Evolutionary conservation across 2,113 vertebrate genomes (phyloP), one percentile per base, ranked within the genome.

Genomic region (Dolichallabes microphthalmus): DNA sequence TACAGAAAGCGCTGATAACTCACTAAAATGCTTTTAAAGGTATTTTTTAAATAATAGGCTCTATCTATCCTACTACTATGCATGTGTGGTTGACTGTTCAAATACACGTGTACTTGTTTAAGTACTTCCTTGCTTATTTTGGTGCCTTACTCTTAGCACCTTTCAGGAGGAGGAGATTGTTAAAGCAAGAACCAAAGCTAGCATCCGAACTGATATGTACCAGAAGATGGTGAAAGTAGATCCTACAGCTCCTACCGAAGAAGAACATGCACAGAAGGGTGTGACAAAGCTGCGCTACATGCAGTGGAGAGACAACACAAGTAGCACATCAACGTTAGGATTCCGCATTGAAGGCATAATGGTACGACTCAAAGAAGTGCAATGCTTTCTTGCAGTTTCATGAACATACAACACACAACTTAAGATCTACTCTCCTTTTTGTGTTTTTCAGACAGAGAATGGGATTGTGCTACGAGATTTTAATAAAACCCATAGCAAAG

Each of bases 231-330:
- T 94, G 82, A 93, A 94, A 85, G 80, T 92, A 27, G 96, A 96
- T 77, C 92, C 94, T 0, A 81, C 86, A 0, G 94, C 94, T 25
- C 95, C 90, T 0, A 92, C 94, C 6, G 86, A 74, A 9, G 93
- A 95, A 74, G 96, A 96, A 88, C 94, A 94, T 2, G 74, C 68
- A 22, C 91, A 92, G 85, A 89, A 35, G 57, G 94, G 90, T 0
- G 92, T 96, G 86, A 95, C 94, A 30, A 96, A 96, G 71, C 92
- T 93, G 32, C 94, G 94, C 39, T 96, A 96, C 91, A 93, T 96
- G 90, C 94, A 95, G 88, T 96, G 96, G 96, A 94, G 93, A 55
- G 96, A 96, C 69, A 90, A 85, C 4, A 91, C 91, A 82, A 96
- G 91, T 35, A 95, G 95, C 6, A 95, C 94, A 0, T 90, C 93